Conservation (phyloP, 30 jellyfish, hydroid and myxozoan species). For the Aurelia aurita region DNA sequence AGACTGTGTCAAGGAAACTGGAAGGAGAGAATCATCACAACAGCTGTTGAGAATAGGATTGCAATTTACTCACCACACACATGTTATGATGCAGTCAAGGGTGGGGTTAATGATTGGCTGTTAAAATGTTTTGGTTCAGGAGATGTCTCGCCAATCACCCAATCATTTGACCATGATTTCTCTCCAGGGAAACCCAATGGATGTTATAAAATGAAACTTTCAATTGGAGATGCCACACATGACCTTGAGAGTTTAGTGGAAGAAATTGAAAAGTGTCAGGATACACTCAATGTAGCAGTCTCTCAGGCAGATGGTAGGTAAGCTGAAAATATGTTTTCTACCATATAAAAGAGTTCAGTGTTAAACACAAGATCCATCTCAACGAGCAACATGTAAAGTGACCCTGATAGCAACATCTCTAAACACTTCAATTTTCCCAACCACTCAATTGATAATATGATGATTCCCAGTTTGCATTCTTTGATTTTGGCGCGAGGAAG, state of each 20-base stretch:
- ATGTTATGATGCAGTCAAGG: constrained; percentile 85
- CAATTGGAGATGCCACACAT: not conserved
- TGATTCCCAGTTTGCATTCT: no score
- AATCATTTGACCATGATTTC: constrained; percentile 18
- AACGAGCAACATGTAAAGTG: no score
- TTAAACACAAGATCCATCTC: no score
- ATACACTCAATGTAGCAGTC: not conserved
- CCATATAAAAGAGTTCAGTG: no score
- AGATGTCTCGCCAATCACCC: constrained; percentile 30
- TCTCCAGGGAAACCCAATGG: constrained; percentile 23
- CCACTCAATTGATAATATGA: no score
- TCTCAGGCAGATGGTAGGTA: no score
- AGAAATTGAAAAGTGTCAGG: not conserved
- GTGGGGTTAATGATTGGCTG: constrained; percentile 98
- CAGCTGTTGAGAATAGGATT: constrained; percentile 85
- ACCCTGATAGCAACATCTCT: no score
- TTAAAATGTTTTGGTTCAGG: constrained; percentile 77
- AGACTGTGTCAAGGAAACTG: constrained; percentile 75
- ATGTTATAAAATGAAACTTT: constrained; percentile 27
- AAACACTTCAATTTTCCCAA: no score
- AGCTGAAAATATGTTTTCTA: no score
- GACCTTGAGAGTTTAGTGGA: not conserved
- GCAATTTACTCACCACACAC: constrained; percentile 98
- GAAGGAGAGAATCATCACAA: constrained; percentile 82
- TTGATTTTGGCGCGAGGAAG: no score